Percentiles rank a stretch among this genome's conserved stretches.
Evolutionary conservation across 1,140 invertebrate genomes (phyloP).

Genomic region (Leptestheria dahalacensis): DNA sequence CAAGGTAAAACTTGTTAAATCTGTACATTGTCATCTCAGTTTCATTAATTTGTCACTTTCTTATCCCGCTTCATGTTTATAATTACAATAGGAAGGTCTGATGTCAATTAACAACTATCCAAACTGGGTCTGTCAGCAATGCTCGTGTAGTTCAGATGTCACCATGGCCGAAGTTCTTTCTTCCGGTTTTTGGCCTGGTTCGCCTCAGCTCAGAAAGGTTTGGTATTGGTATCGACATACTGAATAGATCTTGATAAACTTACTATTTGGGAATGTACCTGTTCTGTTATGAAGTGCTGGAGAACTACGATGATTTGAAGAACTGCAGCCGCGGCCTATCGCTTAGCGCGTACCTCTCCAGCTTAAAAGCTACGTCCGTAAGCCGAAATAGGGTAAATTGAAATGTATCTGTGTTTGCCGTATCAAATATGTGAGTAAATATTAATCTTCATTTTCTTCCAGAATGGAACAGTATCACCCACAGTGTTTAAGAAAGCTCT

Average conservation of each 20-base stretch:
- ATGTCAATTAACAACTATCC: not conserved
- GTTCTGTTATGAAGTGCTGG: not conserved
- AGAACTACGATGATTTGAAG: not conserved
- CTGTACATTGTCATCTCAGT: no score
- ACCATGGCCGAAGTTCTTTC: not conserved
- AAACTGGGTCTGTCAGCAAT: not conserved
- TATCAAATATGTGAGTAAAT: not conserved
- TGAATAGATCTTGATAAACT: not conserved
- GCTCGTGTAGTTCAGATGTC: not conserved
- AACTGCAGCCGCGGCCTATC: not conserved
- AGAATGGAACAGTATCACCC: not conserved
- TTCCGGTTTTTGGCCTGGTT: not conserved
- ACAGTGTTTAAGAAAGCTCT: not conserved
- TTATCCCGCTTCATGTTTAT: not conserved
- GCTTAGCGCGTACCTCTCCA: not conserved
- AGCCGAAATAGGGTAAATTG: not conserved
- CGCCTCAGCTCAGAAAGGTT: not conserved
- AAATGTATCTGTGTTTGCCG: not conserved
- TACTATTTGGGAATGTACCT: not conserved
- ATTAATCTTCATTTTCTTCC: not conserved
- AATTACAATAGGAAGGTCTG: not conserved
- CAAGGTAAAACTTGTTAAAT: not conserved
- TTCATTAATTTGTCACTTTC: no score
- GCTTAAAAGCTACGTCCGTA: not conserved
- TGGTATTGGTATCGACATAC: not conserved